Base-by-base conservation (phyloP, 2,797 vertebrate species). In the Myotis pilosus region DNA sequence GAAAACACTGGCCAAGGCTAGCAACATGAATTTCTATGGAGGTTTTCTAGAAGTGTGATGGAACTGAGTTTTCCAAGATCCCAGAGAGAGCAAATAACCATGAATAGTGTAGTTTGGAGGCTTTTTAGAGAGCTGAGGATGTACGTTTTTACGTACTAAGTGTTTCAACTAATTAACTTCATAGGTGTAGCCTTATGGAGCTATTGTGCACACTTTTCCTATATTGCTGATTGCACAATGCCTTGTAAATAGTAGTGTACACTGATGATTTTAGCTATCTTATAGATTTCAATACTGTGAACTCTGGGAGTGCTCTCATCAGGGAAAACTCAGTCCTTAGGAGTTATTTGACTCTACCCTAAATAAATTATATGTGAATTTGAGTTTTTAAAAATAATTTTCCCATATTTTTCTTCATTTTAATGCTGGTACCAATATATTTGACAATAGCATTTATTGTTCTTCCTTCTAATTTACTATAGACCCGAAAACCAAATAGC, bases 321-420 rank as follows among this genome's bases (percentile, higher is more conserved):
- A 71, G 49, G 44, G 66, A 69, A 93, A 78, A 76, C 30, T 17
- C 36, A 66, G 23, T 44, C 82, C 16, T 11, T 49, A 25, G n/a
- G 19, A n/a, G 3, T 41, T 69, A 44, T 49, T 79, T 89, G 64
- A 83, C 11, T 60, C 19, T 25, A 19, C 4, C 2, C 4, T 72
- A 51, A 89, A 55, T 68, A 62, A 79, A 41, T 53, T 36, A 15
- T 60, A 28, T 51, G 10, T 62, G 17, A 30, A 2, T 60, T 23
- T 84, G 28, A 69, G 28, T 84, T 88, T 95, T 72, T 13, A 81
- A 89, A 94, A 82, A 30, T 33, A 74, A 60, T 74, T 85, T 80
- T 5, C 49, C 38, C 12, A n/a, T 53, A 64, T 88, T 69, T 93
- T 66, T 12, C 19, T 89, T 84, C 75, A 62, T 49, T 89, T 74